Evolutionary conservation across 2,888 invertebrate genomes (phyloP).

Genomic region (Sepioteuthis lessoniana): DNA sequence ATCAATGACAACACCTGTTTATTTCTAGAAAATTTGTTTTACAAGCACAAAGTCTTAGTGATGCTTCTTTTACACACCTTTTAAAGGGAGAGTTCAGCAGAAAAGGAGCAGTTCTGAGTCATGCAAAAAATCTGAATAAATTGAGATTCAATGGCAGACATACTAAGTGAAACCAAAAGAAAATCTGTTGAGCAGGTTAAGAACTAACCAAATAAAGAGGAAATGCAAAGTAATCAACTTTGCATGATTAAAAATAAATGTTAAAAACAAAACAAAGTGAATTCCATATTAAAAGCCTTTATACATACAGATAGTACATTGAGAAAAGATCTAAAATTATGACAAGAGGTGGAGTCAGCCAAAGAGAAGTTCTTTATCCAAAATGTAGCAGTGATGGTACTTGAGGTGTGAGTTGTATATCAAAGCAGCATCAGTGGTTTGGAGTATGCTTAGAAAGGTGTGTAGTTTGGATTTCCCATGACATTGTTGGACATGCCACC

Average conservation of each 20-base stretch:
- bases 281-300: slow-evolving; percentile 45
- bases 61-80: background rate
- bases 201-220: background rate
- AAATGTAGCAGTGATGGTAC: slow-evolving; percentile 40
- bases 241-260: background rate
- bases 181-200: background rate
- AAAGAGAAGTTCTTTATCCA: slow-evolving; percentile 37
- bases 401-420: slow-evolving; percentile 40
- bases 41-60: too few relatives aligned
- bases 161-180: too few relatives aligned
- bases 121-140: too few relatives aligned
- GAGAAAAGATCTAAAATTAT: background rate
- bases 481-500: slow-evolving; percentile 54
- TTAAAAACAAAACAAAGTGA: background rate
- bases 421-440: slow-evolving; percentile 37
- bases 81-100: too few relatives aligned
- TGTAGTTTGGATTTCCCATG: slow-evolving; percentile 65
- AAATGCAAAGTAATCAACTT: background rate
- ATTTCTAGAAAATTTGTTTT: background rate
- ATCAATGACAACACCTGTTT: background rate
- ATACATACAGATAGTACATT: slow-evolving; percentile 43
- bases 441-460: slow-evolving; percentile 61
- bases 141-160: too few relatives aligned
- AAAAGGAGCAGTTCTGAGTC: too few relatives aligned
- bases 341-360: background rate